phyloP scores from a whole-genome alignment of 1,140 invertebrate species.

The Panagrolaimus sp. region DNA sequence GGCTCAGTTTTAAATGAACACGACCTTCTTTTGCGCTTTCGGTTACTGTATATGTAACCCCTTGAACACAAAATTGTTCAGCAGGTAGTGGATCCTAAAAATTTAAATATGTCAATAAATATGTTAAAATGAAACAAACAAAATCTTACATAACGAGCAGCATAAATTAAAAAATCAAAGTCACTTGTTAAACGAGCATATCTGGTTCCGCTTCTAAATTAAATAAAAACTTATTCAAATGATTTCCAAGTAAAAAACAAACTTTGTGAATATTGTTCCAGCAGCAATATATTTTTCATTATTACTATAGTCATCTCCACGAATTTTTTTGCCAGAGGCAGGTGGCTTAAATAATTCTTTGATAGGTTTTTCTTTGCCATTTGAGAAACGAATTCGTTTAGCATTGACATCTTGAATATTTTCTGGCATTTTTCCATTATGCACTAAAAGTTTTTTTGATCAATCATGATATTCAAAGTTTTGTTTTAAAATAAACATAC shows the following conservation, averaged over 20 bases:
- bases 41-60: neutral
- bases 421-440: neutral
- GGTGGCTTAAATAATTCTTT: neutral
- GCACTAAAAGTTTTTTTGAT: neutral
- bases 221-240: slow-evolving; percentile 1
- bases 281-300: neutral
- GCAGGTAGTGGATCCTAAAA: neutral
- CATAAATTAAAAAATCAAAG: neutral
- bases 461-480: neutral
- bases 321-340: neutral
- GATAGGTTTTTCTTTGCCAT: neutral
- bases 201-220: neutral
- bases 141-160: slow-evolving; percentile 13
- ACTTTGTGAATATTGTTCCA: slow-evolving; percentile 12
- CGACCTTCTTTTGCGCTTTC: neutral
- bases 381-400: neutral
- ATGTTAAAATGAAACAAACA: too few species aligned
- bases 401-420: neutral
- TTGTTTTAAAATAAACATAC: neutral
- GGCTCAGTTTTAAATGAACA: neutral
- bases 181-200: slow-evolving; percentile 2
- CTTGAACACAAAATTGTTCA: neutral
- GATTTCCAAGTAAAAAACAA: neutral
- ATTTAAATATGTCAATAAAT: too few species aligned
- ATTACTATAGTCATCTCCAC: neutral